Evolutionary conservation across 1,140 invertebrate genomes (phyloP).

Genomic region (Nephila pilipes): DNA sequence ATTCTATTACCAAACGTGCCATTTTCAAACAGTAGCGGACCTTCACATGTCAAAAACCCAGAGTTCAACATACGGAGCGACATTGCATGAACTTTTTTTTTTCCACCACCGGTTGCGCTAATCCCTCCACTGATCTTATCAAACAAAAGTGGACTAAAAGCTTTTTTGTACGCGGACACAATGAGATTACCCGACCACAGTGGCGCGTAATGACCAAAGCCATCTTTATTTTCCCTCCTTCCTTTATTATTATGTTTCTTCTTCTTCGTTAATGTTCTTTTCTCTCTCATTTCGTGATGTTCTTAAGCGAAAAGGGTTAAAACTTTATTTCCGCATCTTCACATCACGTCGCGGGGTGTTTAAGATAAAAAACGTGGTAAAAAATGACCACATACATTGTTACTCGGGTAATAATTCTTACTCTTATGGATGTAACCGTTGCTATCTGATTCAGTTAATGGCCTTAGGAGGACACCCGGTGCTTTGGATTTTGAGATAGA

Average conservation of each 20-base stretch:
- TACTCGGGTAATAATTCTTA: not conserved
- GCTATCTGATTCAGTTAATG: conserved; percentile 40
- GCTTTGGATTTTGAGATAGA: not conserved
- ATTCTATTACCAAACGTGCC: too few species aligned
- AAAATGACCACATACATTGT: not conserved
- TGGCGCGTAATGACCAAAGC: conserved; percentile 31
- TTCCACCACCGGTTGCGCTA: conserved; percentile 7
- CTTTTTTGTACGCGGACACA: conserved; percentile 43
- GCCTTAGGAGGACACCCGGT: not conserved
- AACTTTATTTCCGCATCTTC: conserved; percentile 38
- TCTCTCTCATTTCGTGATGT: conserved; percentile 18
- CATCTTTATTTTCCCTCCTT: not conserved
- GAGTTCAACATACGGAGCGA: conserved; percentile 39
- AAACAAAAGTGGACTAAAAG: conserved; percentile 64
- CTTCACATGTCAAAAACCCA: not conserved
- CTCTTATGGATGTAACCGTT: not conserved
- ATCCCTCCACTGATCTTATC: conserved; percentile 59
- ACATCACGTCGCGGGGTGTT: not conserved
- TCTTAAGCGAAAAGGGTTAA: conserved; percentile 5
- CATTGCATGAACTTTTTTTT: conserved; percentile 51
- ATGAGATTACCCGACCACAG: conserved; percentile 40
- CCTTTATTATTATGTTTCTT: not conserved
- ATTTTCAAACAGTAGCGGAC: not conserved
- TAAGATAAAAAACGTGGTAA: not conserved
- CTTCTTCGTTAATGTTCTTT: conserved; percentile 10